A percentile compares a stretch with the other conserved stretches of the same genome.
Conservation (phyloP, 2,888 invertebrate species). For the Epistrophe eligans region DNA sequence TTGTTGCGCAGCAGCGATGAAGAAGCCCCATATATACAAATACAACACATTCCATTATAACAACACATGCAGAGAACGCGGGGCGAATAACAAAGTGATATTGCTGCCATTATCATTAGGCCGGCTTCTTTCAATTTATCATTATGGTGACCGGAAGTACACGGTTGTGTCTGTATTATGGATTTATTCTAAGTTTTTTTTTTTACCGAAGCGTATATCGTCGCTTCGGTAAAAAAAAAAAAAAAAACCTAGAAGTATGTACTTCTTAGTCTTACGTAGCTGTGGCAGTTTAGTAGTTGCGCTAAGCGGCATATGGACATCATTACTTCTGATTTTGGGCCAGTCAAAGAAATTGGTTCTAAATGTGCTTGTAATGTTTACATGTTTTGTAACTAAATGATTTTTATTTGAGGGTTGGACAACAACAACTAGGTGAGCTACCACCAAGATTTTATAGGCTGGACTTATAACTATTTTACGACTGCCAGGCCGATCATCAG, state of each 20-base stretch:
- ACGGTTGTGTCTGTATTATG: slow-evolving; percentile 55
- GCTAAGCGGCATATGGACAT: slow-evolving; percentile 40
- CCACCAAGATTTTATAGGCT: too few species aligned
- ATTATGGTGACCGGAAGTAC: slow-evolving; percentile 57
- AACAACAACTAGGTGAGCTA: too few species aligned
- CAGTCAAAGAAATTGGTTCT: slow-evolving; percentile 57
- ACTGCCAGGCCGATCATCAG: too few species aligned
- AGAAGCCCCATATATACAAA: not conserved
- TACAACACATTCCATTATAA: slow-evolving; percentile 26
- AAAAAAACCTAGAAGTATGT: too few species aligned
- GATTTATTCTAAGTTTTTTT: too few species aligned
- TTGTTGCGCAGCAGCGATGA: not conserved
- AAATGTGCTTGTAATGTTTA: slow-evolving; percentile 49
- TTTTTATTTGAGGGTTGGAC: slow-evolving; percentile 2
- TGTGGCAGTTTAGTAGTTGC: not conserved
- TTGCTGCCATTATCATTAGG: slow-evolving; percentile 73
- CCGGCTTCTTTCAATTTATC: slow-evolving; percentile 68
- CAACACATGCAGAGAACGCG: slow-evolving; percentile 36
- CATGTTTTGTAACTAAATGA: slow-evolving; percentile 63
- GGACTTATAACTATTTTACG: too few species aligned
- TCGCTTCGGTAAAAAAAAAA: too few species aligned
- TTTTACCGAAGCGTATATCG: too few species aligned
- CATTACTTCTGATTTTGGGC: slow-evolving; percentile 25
- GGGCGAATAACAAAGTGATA: slow-evolving; percentile 68
- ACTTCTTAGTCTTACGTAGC: too few species aligned